A percentile compares a stretch with the other conserved stretches of the same genome.
These are phyloP conservation scores for Coremacera marginata DNA, from an alignment of 2,888 invertebrate species.

Conservation along the genomic window DNA sequence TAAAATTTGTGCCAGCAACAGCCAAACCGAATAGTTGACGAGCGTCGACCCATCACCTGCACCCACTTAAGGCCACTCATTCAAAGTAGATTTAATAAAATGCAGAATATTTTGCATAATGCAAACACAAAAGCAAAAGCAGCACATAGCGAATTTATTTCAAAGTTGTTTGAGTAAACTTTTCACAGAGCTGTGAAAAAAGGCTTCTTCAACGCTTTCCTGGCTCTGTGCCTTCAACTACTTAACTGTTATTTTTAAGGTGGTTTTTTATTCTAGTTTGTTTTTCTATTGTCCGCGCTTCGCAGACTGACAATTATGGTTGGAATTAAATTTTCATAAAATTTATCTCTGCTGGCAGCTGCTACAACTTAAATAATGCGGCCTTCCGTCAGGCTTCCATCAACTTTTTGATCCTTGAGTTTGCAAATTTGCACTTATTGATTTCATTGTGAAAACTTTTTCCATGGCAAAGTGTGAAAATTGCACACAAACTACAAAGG, in stretches of 20 bases:
- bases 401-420: neutral
- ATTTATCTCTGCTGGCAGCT: neutral
- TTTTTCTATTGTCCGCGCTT: neutral
- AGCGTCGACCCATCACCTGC: too few relatives aligned
- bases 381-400: neutral
- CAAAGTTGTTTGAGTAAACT: neutral
- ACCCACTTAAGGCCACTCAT: neutral
- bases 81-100: constrained; percentile 25
- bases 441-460: neutral
- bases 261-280: neutral
- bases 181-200: neutral
- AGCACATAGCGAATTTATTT: neutral
- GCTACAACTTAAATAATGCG: neutral
- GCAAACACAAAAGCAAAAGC: neutral
- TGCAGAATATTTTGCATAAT: constrained; percentile 20
- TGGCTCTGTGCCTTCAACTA: too few relatives aligned
- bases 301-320: neutral
- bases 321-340: constrained; percentile 4
- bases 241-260: too few relatives aligned
- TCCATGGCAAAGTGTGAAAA: neutral
- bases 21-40: too few relatives aligned
- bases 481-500: neutral
- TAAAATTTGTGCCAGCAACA: too few relatives aligned
- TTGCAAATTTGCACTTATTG: neutral
- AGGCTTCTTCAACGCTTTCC: too few relatives aligned